A percentile compares a stretch with the other conserved stretches of the same genome.
phyloP scores from a whole-genome alignment of 2,888 invertebrate species.

The Aplocera efformata region DNA sequence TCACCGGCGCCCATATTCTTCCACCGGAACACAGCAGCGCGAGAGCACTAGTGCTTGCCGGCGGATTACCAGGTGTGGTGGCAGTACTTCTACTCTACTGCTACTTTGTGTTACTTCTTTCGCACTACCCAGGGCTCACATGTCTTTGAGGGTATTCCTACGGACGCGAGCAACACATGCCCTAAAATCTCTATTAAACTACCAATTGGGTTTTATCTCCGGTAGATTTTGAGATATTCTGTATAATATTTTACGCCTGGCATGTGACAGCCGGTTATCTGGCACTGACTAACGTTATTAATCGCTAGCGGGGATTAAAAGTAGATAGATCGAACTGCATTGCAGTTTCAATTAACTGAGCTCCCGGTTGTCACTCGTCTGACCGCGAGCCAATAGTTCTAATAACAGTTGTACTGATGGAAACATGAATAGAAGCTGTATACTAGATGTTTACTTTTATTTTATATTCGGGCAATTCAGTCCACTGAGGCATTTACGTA shows the following conservation, averaged over 20 bases:
- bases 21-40: too few species aligned
- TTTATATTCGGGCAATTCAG: too few species aligned
- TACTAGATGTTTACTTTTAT: too few species aligned
- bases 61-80: too few species aligned
- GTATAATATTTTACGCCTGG: conserved; percentile 2
- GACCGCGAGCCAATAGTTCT: neutral
- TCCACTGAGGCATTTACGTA: too few species aligned
- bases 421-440: conserved; percentile 20
- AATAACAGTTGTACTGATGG: neutral
- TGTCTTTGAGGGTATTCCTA: too few species aligned
- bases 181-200: neutral
- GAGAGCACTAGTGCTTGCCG: too few species aligned
- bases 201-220: neutral
- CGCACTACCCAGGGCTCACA: too few species aligned
- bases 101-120: too few species aligned
- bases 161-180: too few species aligned
- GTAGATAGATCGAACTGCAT: conserved; percentile 4
- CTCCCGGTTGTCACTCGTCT: neutral
- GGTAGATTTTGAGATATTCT: neutral
- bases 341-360: conserved; percentile 6
- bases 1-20: too few species aligned
- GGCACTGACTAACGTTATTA: conserved; percentile 5
- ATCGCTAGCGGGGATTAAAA: conserved; percentile 2
- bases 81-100: too few species aligned
- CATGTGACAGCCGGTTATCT: conserved; percentile 6